These are phyloP conservation scores for Epinephelus malabaricus DNA, from an alignment of 2,797 vertebrate genomes.

Conservation along the genomic window DNA sequence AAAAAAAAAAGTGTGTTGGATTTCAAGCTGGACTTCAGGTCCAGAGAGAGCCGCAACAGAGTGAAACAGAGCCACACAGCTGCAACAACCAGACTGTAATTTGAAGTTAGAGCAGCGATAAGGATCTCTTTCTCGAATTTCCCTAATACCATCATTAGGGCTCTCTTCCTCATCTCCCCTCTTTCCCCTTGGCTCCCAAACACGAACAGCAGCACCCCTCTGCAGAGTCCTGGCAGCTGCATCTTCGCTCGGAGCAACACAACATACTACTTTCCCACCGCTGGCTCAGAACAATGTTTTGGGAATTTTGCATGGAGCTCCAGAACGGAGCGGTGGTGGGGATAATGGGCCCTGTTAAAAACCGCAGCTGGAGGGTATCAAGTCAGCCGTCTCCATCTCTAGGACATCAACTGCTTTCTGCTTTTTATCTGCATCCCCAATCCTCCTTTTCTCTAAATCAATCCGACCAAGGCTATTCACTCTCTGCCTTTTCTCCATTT, in stretches of 20 bases:
- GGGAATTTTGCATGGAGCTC: slow-evolving; percentile 68
- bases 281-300: slow-evolving; percentile 64
- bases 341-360: slow-evolving; percentile 77
- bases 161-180: slow-evolving; percentile 48
- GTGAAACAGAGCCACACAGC: slow-evolving; percentile 47
- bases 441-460: slow-evolving; percentile 21
- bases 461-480: slow-evolving; percentile 1
- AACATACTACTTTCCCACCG: slow-evolving; percentile 70
- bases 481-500: slow-evolving; percentile 18
- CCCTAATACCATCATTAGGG: slow-evolving; percentile 69
- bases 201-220: slow-evolving; percentile 59
- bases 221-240: slow-evolving; percentile 75
- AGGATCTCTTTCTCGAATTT: slow-evolving; percentile 63
- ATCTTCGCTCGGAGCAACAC: slow-evolving; percentile 60
- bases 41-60: slow-evolving; percentile 11
- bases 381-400: slow-evolving; percentile 60
- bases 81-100: slow-evolving; percentile 41
- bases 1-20: not conserved
- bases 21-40: not conserved
- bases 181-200: slow-evolving; percentile 48
- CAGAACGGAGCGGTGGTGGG: slow-evolving; percentile 58
- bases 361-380: slow-evolving; percentile 72
- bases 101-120: slow-evolving; percentile 50
- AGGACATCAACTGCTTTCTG: slow-evolving; percentile 51
- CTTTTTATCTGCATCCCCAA: slow-evolving; percentile 38